A percentile compares a stretch with the other conserved stretches of the same genome.
Conservation (phyloP, 2,113 vertebrate genomes). For the Pluvialis apricaria region DNA sequence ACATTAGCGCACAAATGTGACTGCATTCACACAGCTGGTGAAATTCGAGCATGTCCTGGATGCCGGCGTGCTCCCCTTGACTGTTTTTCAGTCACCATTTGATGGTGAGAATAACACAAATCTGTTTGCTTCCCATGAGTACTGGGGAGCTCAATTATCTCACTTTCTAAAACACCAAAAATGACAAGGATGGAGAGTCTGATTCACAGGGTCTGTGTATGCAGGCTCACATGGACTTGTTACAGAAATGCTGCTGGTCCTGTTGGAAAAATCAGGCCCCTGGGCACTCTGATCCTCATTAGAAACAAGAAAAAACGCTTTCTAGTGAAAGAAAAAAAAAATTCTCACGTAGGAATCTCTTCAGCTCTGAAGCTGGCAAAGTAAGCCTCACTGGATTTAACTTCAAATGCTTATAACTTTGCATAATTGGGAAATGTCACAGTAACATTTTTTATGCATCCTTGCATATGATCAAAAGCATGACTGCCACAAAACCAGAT, state of each 20-base stretch:
- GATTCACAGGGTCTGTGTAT: neutral
- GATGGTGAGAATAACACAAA: neutral
- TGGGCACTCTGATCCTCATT: neutral
- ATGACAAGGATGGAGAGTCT: neutral
- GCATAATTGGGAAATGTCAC: conserved; percentile 19
- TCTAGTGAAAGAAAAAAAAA: neutral
- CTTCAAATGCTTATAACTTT: conserved; percentile 15
- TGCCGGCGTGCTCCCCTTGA: neutral
- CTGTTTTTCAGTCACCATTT: neutral
- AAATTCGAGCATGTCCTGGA: neutral
- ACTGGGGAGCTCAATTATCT: neutral
- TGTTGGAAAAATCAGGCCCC: neutral
- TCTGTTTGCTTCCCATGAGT: neutral
- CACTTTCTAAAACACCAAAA: neutral
- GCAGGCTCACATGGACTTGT: neutral
- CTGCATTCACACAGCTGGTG: neutral
- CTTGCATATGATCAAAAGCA: conserved; percentile 26
- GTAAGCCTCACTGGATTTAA: neutral
- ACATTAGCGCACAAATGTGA: fast-evolving
- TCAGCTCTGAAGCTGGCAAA: neutral
- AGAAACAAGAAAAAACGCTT: neutral
- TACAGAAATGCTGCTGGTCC: neutral
- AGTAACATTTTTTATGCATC: neutral
- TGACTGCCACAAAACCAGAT: neutral
- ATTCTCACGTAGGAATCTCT: neutral